Evolutionary conservation across 2,888 invertebrate species (phyloP).

Genomic region (Caenorhabditis zanzibari): DNA sequence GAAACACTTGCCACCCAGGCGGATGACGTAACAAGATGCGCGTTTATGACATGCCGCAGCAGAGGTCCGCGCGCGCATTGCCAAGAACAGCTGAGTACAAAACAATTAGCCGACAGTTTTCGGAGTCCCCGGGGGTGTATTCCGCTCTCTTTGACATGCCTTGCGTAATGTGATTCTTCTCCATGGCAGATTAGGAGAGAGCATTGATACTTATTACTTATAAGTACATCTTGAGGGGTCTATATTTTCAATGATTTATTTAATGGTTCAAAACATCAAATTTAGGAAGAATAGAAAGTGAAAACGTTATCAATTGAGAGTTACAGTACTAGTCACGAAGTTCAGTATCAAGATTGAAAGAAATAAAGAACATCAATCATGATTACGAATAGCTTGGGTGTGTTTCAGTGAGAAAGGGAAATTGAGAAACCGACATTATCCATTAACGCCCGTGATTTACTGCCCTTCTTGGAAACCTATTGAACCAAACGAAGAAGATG

Average conservation of each 20-base stretch:
- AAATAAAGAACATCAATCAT: too few relatives aligned
- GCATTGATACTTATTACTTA: background rate
- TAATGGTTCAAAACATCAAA: too few relatives aligned
- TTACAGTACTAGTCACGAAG: too few relatives aligned
- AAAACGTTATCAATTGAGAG: too few relatives aligned
- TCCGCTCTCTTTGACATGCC: background rate
- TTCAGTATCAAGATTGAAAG: too few relatives aligned
- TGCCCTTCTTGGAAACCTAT: background rate
- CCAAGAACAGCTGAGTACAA: slow-evolving; percentile 2
- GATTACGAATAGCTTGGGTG: too few relatives aligned
- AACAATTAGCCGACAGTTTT: background rate
- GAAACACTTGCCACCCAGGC: slow-evolving; percentile 49
- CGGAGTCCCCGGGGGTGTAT: background rate
- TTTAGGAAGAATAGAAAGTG: too few relatives aligned
- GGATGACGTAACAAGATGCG: slow-evolving; percentile 52
- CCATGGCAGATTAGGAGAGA: background rate
- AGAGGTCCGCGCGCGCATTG: background rate
- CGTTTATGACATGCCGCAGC: slow-evolving; percentile 40
- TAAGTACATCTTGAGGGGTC: too few relatives aligned
- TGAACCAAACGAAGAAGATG: slow-evolving; percentile 22
- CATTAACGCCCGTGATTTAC: background rate
- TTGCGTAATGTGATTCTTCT: slow-evolving; percentile 4
- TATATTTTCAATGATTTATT: too few relatives aligned
- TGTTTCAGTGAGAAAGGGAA: too few relatives aligned
- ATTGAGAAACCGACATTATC: too few relatives aligned